These are phyloP conservation scores for Aphelinus certus DNA, from an alignment of 1,140 invertebrate species.

Conservation along the genomic window DNA sequence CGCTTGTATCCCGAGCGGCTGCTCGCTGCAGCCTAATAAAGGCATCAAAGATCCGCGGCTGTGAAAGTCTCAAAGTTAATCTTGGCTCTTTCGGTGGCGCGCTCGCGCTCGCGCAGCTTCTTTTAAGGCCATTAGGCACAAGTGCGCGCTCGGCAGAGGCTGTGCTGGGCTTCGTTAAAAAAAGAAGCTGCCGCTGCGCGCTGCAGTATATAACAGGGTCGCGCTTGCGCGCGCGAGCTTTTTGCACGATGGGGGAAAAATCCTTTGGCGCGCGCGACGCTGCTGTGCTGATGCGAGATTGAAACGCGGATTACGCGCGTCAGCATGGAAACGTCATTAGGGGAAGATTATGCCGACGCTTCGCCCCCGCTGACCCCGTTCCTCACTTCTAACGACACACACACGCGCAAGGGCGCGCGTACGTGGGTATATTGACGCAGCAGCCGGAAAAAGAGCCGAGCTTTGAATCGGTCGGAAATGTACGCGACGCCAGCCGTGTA, in stretches of 20 bases:
- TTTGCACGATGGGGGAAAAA: slow-evolving; percentile 38
- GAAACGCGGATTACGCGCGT: slow-evolving; percentile 39
- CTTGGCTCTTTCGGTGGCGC: background rate
- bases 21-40: slow-evolving; percentile 26
- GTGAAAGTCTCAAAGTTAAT: slow-evolving; percentile 27
- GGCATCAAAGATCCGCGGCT: slow-evolving; percentile 29
- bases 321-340: slow-evolving; percentile 34
- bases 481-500: too few relatives aligned
- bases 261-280: slow-evolving; percentile 23
- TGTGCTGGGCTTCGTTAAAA: slow-evolving; percentile 40
- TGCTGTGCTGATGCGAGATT: slow-evolving; percentile 34
- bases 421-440: background rate
- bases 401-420: background rate
- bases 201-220: slow-evolving; percentile 27
- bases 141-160: slow-evolving; percentile 38
- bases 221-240: background rate
- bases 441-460: background rate
- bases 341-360: slow-evolving; percentile 26
- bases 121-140: slow-evolving; percentile 38
- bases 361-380: slow-evolving; percentile 16
- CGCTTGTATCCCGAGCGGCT: background rate
- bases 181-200: slow-evolving; percentile 35
- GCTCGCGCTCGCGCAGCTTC: background rate
- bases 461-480: background rate
- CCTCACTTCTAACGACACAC: slow-evolving; percentile 4